Base-by-base conservation (phyloP, 2,113 vertebrate genomes). In the Thunnus thynnus region DNA sequence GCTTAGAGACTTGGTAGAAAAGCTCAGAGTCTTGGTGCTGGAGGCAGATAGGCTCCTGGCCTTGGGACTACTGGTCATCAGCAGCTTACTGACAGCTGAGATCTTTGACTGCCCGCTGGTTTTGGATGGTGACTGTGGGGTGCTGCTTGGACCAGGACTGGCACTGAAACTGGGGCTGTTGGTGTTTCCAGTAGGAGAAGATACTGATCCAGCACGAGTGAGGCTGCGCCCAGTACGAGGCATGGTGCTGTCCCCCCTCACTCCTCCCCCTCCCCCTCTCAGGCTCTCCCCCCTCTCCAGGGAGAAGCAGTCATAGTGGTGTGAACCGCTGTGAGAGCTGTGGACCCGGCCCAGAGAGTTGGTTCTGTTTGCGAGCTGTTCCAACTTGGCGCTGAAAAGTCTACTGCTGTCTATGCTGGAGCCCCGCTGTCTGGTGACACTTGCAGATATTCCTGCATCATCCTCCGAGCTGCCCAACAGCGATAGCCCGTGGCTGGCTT, bases 1-100 rank as follows among this genome's bases (percentile, higher is more conserved):
- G 13, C 96, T 97, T 80, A 99, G 95, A 6, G 98, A 99, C 93
- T 99, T 99, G 76, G 97, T 99, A 1, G 98, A 99, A 91, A 99
- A 98, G 94, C 97, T 99, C 68, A 99, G 95, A 0, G 96, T 98
- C 93, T 97, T 99, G 91, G 98, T 99, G 91, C 96, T 96, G 36
- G 97, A 96, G 5, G 98, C 89, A 68, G 98, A 97, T 58, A 99
- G 94, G 88, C 96, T 97, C 70, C 97, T 95, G 16, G 95, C 91
- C 78, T 98, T 99, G 62, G 98, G 98, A 78, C 97, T 97, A 22
- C 96, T 98, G 58, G 97, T 97, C 95, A 99, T 95, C 56, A 99
- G 96, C 18, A 99, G 96, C 85, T 99, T 99, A 93, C 97, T 97
- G 85, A 99, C 98, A 0, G 98, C 98, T 0, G 98, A 99, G 83